Conservation (phyloP, 2,888 invertebrate genomes). For the Clunio marinus region DNA sequence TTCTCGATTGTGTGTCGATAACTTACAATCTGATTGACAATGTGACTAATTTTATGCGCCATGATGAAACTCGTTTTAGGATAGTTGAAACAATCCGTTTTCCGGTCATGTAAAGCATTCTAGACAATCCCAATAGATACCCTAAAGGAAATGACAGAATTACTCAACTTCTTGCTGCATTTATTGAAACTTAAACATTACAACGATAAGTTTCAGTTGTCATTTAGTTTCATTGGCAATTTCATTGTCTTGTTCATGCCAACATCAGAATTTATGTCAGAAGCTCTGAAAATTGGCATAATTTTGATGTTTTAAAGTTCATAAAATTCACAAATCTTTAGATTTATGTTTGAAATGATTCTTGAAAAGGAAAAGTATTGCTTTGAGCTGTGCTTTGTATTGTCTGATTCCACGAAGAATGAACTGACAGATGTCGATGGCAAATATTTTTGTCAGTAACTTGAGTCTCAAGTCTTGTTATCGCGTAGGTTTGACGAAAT, state of each 20-base stretch:
- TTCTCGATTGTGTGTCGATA: neutral
- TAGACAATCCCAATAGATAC: neutral
- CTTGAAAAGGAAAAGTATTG: no score
- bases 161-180: no score
- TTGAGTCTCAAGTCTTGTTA: neutral
- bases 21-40: slow-evolving; percentile 28
- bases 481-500: neutral
- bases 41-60: slow-evolving; percentile 20
- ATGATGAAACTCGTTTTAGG: neutral
- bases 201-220: no score
- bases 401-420: neutral
- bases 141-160: neutral
- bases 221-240: neutral
- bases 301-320: neutral
- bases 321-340: no score
- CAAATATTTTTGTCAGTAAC: slow-evolving; percentile 17
- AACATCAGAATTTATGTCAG: neutral
- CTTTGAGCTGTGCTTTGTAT: neutral
- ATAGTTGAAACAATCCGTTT: neutral
- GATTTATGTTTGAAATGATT: no score
- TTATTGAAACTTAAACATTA: neutral
- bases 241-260: neutral
- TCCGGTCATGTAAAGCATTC: neutral
- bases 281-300: neutral
- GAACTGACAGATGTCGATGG: neutral